Conservation (phyloP, 2,113 vertebrate genomes). For the Sminthopsis crassicaudata region DNA sequence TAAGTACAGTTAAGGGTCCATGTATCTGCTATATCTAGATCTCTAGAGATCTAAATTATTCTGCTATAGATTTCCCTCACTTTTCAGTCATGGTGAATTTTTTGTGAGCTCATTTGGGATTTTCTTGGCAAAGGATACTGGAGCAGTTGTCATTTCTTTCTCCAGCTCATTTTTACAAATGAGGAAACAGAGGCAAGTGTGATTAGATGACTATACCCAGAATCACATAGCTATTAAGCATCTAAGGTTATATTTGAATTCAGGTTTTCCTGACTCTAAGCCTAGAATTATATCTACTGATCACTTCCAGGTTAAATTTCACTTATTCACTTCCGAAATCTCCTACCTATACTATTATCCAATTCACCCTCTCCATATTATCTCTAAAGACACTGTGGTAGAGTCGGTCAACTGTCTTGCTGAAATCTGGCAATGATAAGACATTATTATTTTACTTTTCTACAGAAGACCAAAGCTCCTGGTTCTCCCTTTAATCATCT, state of each 20-base stretch:
- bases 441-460: neutral
- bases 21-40: neutral
- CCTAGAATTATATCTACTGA: neutral
- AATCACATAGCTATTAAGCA: neutral
- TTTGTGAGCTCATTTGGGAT: neutral
- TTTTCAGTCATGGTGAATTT: neutral
- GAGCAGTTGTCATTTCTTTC: neutral
- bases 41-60: neutral
- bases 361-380: neutral
- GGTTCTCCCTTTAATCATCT: neutral
- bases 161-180: neutral
- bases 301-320: neutral
- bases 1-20: neutral
- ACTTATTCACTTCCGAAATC: neutral
- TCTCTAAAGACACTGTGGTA: neutral
- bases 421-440: neutral
- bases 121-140: neutral
- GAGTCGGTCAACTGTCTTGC: neutral
- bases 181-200: neutral
- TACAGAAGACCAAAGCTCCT: neutral
- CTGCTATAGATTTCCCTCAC: neutral
- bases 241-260: neutral
- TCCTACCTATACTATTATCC: neutral
- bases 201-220: neutral
- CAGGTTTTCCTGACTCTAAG: neutral